phyloP scores from a whole-genome alignment of 2,797 vertebrate genomes.

The Rousettus madagascariensis region DNA sequence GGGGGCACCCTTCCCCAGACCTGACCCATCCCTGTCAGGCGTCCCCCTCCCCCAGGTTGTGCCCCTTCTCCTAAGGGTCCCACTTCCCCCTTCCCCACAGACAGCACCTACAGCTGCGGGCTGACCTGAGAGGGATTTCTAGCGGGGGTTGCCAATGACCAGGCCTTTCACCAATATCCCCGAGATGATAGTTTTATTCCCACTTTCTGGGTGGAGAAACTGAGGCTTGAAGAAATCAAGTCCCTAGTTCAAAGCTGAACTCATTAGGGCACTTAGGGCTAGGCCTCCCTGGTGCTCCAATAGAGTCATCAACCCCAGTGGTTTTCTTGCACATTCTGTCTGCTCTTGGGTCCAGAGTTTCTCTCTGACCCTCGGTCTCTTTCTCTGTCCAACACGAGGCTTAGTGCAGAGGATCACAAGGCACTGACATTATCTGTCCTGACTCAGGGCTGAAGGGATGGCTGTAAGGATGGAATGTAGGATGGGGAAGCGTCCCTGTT shows the following conservation, averaged over 20 bases:
- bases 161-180: neutral
- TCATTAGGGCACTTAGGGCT: too few relatives aligned
- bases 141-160: neutral
- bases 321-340: neutral
- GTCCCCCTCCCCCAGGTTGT: accelerated
- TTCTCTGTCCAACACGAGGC: neutral
- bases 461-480: neutral
- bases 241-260: neutral
- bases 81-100: accelerated
- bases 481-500: accelerated
- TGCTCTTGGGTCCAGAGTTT: neutral
- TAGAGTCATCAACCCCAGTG: neutral
- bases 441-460: neutral
- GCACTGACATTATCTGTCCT: neutral
- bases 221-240: neutral
- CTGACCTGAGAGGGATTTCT: neutral
- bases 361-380: neutral
- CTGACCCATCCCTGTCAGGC: too few relatives aligned
- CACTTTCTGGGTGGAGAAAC: neutral
- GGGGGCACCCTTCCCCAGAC: neutral
- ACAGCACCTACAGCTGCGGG: accelerated
- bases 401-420: neutral
- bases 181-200: neutral
- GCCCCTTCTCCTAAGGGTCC: neutral
- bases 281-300: neutral